Base-by-base conservation (phyloP, 2,797 vertebrate species). In the Mus spretus region DNA sequence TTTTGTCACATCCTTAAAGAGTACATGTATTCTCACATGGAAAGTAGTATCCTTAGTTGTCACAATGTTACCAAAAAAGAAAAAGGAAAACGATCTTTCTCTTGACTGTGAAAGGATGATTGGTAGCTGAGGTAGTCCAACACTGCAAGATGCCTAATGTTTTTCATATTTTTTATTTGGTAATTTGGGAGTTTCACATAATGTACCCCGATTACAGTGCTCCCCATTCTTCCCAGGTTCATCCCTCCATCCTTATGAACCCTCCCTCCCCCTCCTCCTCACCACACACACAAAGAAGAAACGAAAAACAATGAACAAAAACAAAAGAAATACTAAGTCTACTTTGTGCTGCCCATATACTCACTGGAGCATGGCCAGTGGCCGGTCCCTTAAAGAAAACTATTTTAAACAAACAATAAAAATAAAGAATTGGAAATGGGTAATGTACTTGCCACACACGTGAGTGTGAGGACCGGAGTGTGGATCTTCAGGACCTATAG, bases 1-100 rank as follows among this genome's bases (percentile, higher is more conserved):
- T 10, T 79, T 74, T 44, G 47, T 81, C 34, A 84, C 19, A 61
- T 86, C 22, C 20, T 37, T 89, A 53, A 95, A 61, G 22, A 34
- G 34, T 77, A 40, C 75, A 40, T 74, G 53, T 86, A 88, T 11
- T 50, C 15, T 86, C 10, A 11, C 7, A 78, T 26, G 63, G 9
- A 63, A 50, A 89, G 12, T 53, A 74, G 6, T 37, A 70, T 37
- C 37, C 1, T 85, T 5, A 26, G 28, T 93, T 14, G 17, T 85
- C n/a, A 91, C 37, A 91, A 84, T 83, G 59, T 12, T 12, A 72
- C 28, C 67, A 70, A 5, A 44, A 44, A 44, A 91, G 4, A 37
- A 90, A 82, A 94, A 91, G 53, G 57, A 82, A 96, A 90, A 93
- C 12, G 15, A 78, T 12, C 37, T 22, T 12, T 50, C 20, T 34